Base-by-base conservation (phyloP, 2,888 invertebrate species). In the Andrena marginata region DNA sequence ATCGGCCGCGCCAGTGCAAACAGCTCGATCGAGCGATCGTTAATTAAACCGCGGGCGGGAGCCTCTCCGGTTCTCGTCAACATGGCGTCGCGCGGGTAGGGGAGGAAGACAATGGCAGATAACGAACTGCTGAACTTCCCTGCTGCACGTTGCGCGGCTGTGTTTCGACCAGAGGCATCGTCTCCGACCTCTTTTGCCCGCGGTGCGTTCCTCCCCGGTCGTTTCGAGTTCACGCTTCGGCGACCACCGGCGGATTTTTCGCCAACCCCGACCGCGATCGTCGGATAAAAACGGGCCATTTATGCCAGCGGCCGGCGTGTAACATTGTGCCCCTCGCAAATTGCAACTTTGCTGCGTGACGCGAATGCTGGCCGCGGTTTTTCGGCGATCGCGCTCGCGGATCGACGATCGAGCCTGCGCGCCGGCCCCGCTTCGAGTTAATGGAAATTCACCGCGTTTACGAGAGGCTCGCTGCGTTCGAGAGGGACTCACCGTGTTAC, bases 21-120 rank as follows among this genome's bases (percentile, higher is more conserved):
- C 81, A 77, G 77, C 68, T 54, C 33, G 69, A 73, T 69, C 75
- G 70, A 79, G 71, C 77, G 84, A 88, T 88, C 76, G 83, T 89
- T 89, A 89, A 89, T 89, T 89, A 89, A 88, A 77, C 74, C 78
- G 59, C 77, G 63, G 80, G 82, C 72, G 69, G 82, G 67, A 73
- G 69, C 74, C 72, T 77, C 84, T 80, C 64, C 70, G 73, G 20
- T 16, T 48, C 23, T 51, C 29, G 35, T 1, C n/a, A 10, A 69
- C 62, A 76, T 72, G 71, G 71, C 79, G 86, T 48, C 64, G 77
- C 62, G 51, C 67, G 59, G 75, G 80, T 35, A 59, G 74, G 75
- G 81, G 85, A 67, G 33, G 63, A 85, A 82, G 78, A 87, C 86
- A 86, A 87, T 86, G 82, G 68, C 81, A 69, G 85, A 82, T 87